Conservation (phyloP, 2,113 vertebrate species). For the Cranoglanis bouderius region DNA sequence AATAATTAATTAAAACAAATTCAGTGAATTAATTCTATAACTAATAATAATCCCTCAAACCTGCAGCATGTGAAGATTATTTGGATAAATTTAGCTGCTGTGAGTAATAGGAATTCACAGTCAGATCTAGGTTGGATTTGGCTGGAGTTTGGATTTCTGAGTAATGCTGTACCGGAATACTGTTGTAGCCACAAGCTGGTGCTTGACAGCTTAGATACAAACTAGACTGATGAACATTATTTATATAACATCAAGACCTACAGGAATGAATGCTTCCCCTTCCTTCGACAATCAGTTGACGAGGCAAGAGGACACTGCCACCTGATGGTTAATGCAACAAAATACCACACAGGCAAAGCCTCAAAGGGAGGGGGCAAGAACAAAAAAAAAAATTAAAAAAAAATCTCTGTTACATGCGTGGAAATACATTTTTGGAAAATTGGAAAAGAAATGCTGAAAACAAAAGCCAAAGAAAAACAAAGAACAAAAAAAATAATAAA, state of each 20-base stretch:
- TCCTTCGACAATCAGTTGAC: background rate
- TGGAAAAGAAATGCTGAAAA: background rate
- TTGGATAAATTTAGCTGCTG: background rate
- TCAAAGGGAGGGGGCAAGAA: background rate
- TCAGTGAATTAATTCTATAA: background rate
- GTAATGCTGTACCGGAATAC: background rate
- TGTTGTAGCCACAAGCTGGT: background rate
- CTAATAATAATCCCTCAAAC: background rate
- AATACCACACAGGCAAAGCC: background rate
- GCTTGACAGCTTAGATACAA: background rate
- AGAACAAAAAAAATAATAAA: background rate
- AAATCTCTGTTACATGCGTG: no score
- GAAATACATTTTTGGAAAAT: background rate
- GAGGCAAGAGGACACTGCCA: background rate
- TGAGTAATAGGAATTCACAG: background rate
- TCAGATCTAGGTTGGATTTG: background rate
- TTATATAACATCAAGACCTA: background rate
- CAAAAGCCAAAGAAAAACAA: background rate
- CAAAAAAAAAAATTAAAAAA: no score
- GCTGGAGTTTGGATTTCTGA: background rate
- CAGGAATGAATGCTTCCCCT: background rate
- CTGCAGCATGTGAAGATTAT: background rate
- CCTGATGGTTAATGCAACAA: background rate
- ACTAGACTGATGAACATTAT: background rate
- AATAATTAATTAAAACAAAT: slow-evolving; percentile 1